Conservation (phyloP, 2,113 vertebrate species). For the Xenopus laevis region DNA sequence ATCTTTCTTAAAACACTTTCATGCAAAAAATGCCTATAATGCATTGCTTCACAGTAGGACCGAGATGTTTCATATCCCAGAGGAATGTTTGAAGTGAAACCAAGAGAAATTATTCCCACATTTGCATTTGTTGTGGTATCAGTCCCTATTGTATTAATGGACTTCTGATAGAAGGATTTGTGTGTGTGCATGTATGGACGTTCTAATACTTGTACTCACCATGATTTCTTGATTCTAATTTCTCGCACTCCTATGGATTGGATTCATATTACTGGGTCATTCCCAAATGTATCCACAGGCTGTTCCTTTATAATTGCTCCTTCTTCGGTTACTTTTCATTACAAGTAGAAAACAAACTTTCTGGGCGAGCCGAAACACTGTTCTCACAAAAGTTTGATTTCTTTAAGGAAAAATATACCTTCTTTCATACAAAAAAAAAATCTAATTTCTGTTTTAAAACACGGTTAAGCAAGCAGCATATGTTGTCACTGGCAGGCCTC, state of each 20-base stretch:
- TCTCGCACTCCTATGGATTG: too few relatives aligned
- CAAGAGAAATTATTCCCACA: background rate
- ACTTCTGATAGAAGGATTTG: too few relatives aligned
- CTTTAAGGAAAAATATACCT: slow-evolving; percentile 56
- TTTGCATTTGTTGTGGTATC: too few relatives aligned
- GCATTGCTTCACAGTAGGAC: background rate
- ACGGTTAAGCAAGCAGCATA: slow-evolving; percentile 75
- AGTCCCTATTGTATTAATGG: background rate
- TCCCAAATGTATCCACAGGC: background rate
- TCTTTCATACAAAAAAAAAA: slow-evolving; percentile 61
- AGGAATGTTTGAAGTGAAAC: background rate
- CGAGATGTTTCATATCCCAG: background rate
- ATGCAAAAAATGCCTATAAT: background rate
- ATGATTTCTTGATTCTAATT: too few relatives aligned
- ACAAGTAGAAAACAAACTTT: slow-evolving; percentile 31
- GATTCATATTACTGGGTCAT: slow-evolving; percentile 5
- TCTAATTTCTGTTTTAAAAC: slow-evolving; percentile 74
- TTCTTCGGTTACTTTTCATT: slow-evolving; percentile 25
- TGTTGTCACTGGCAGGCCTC: slow-evolving; percentile 72
- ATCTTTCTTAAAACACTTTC: background rate
- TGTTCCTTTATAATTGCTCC: background rate
- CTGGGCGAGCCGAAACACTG: slow-evolving; percentile 24
- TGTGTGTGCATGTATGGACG: too few relatives aligned
- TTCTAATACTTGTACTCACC: too few relatives aligned
- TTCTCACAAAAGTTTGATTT: slow-evolving; percentile 42